Percentiles rank a stretch among this genome's conserved stretches.
Evolutionary conservation across 1,140 invertebrate species (phyloP).

Genomic region (Drosophila repletoides): DNA sequence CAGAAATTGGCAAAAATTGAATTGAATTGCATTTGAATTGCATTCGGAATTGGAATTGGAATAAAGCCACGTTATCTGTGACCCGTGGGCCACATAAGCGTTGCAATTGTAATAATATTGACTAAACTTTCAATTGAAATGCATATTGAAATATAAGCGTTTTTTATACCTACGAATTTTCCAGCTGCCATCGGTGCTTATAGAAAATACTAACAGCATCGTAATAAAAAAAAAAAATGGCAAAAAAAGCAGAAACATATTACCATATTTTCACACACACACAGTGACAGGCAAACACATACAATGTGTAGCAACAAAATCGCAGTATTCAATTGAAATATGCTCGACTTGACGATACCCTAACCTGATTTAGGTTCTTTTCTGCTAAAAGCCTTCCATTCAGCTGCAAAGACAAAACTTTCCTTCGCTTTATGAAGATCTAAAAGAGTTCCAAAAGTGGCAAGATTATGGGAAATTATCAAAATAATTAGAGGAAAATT

Average conservation of each 20-base stretch:
- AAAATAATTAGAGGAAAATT: no score
- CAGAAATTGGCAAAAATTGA: slow-evolving; percentile 8
- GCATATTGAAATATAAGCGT: slow-evolving; percentile 46
- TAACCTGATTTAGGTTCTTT: background rate
- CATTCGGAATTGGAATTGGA: slow-evolving; percentile 14
- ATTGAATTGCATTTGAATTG: slow-evolving; percentile 20
- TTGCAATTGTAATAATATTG: slow-evolving; percentile 43
- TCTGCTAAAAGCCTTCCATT: no score
- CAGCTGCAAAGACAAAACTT: no score
- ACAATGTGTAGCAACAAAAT: slow-evolving; percentile 31
- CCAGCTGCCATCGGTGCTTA: slow-evolving; percentile 2
- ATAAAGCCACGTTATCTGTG: background rate
- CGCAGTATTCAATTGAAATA: background rate
- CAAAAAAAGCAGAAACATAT: slow-evolving; percentile 27
- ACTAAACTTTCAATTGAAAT: slow-evolving; percentile 46
- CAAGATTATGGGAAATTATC: no score
- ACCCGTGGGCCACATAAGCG: slow-evolving; percentile 9
- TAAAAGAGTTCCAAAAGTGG: no score
- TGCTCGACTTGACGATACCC: background rate
- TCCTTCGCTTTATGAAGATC: no score
- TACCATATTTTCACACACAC: slow-evolving; percentile 52
- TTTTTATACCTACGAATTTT: slow-evolving; percentile 13
- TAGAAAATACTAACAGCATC: slow-evolving; percentile 7
- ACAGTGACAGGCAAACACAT: slow-evolving; percentile 5
- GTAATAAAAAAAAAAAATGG: background rate